Evolutionary conservation across 2,888 invertebrate species (phyloP).

Genomic region (Dolichomitus sp.): DNA sequence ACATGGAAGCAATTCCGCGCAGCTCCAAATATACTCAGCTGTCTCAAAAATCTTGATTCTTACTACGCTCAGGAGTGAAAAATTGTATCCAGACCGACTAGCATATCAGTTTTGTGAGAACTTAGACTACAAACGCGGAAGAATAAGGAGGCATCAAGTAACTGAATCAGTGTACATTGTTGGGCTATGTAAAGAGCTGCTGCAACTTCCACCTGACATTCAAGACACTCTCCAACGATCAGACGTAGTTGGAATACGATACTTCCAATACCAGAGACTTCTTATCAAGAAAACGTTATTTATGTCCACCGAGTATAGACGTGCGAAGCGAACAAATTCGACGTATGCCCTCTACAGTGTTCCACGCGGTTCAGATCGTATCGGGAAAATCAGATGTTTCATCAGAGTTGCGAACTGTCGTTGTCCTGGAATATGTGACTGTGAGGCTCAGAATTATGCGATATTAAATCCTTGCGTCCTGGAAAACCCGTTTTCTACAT

Average conservation of each 20-base stretch:
- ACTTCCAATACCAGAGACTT: constrained; percentile 12
- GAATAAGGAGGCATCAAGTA: constrained; percentile 16
- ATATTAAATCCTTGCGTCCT: constrained; percentile 7
- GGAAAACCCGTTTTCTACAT: neutral
- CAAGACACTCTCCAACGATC: neutral
- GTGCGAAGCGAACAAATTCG: neutral
- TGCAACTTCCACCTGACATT: neutral
- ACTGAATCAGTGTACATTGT: constrained; percentile 7
- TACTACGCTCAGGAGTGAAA: constrained; percentile 16
- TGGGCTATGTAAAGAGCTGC: neutral
- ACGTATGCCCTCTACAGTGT: constrained; percentile 17
- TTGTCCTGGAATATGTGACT: constrained; percentile 24
- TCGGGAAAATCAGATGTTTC: constrained; percentile 27
- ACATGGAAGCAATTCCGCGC: constrained; percentile 54
- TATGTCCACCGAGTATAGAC: constrained; percentile 1
- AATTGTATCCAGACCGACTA: neutral
- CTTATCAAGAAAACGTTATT: constrained; percentile 8
- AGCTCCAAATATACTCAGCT: constrained; percentile 52
- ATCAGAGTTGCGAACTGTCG: constrained; percentile 13
- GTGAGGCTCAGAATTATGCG: constrained; percentile 14
- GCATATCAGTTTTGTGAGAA: constrained; percentile 34
- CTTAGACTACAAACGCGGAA: constrained; percentile 11
- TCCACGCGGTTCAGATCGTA: neutral
- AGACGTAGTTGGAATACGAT: neutral
- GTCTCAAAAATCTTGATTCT: constrained; percentile 30